Evolutionary conservation across 2,113 vertebrate genomes (phyloP).

Genomic region (Anarhynchus alexandrinus): DNA sequence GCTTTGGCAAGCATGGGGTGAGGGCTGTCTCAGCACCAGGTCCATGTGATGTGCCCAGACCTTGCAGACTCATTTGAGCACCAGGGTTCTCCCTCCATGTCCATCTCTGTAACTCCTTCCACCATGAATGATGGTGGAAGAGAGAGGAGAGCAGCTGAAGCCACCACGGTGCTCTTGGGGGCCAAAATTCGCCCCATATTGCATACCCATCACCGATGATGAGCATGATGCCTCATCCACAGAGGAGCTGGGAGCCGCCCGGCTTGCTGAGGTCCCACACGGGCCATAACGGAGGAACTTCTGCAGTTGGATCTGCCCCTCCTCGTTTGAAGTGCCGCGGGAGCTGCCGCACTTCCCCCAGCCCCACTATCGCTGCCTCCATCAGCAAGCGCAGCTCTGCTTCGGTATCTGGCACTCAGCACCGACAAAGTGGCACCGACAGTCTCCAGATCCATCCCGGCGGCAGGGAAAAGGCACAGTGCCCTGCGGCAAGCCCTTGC

Average conservation of each 20-base stretch:
- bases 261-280: not conserved
- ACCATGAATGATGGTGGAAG: not conserved
- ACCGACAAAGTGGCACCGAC: not conserved
- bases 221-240: not conserved
- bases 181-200: not conserved
- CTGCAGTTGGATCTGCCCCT: not conserved
- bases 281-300: not conserved
- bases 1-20: not conserved
- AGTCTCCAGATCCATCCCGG: not conserved
- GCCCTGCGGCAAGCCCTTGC: not conserved
- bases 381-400: not conserved
- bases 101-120: not conserved
- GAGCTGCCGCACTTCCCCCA: not conserved
- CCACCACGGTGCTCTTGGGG: not conserved
- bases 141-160: not conserved
- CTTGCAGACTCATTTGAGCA: not conserved
- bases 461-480: not conserved
- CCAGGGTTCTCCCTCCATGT: not conserved
- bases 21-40: not conserved
- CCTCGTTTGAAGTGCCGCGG: accelerated
- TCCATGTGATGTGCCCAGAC: not conserved
- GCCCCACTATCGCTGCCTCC: not conserved
- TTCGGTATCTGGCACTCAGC: accelerated
- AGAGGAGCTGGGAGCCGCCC: not conserved
- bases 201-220: not conserved